Base-by-base conservation (phyloP, 1,140 invertebrate species). In the Panulirus ornatus region DNA sequence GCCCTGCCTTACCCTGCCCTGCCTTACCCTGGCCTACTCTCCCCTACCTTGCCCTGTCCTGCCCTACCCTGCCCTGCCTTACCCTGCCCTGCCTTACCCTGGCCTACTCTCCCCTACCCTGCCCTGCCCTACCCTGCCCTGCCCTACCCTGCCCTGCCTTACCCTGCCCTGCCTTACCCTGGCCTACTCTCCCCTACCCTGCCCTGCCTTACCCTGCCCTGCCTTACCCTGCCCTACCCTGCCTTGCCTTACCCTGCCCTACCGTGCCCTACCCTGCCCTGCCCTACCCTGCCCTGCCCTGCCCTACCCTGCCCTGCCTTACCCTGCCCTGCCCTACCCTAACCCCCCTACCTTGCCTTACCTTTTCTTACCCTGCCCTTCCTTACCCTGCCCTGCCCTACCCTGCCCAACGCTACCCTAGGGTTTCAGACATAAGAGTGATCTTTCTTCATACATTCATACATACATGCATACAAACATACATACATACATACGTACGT, bases 171-270 rank as follows among this genome's bases (percentile, higher is more conserved):
- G 44, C 14, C 44, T 14, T 47, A 14, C 14, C 44, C 44, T 47
- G 44, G 5, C 44, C 44, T 47, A 5, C 44, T 14, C 5, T 47
- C 5, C 5, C 63, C 70, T 73, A 27, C 70, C 70, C 70, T 73
- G 30, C 70, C 70, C 70, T 40, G 30, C 70, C 70, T 27, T 73
- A 2, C 70, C 70, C 30, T 73, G 70, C 70, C 70, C 70, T 73
- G 70, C 70, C 70, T 27, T 73, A 27, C 70, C 70, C 70, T 73
- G 6, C 70, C 70, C 70, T 73, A 22, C 70, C 70, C 27, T 73
- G 70, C 70, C 70, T 27, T 73, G 70, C 70, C 70, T 22, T 73
- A 27, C 70, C 70, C 70, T 73, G 19, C 70, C 70, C 70, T 73
- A 27, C 70, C 70, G 14, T 73, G 70, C 70, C 70, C 70, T 73